Percentiles rank a stretch among this genome's conserved stretches.
Conservation (phyloP, 2,113 vertebrate species). For the Oceanites oceanicus region DNA sequence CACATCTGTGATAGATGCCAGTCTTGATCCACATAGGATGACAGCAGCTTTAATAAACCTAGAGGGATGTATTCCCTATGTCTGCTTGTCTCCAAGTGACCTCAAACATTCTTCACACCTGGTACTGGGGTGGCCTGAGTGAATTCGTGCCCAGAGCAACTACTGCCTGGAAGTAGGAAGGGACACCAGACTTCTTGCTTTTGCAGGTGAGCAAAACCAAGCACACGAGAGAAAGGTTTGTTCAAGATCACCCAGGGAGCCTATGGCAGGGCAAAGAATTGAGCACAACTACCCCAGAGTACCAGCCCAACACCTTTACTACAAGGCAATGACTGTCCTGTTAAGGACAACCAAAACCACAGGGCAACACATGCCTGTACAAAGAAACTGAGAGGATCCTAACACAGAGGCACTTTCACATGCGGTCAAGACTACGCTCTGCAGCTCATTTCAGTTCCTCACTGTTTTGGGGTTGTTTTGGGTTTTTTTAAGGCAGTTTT, state of each 20-base stretch:
- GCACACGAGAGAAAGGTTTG: neutral
- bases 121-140: neutral
- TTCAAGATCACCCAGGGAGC: neutral
- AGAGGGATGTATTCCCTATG: neutral
- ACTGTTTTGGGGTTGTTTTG: neutral
- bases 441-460: neutral
- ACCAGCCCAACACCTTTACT: neutral
- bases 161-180: neutral
- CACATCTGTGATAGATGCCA: accelerated
- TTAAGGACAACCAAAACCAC: neutral
- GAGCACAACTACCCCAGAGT: neutral
- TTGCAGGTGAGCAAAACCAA: neutral
- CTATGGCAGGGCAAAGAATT: neutral
- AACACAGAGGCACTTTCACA: neutral
- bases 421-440: neutral
- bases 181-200: neutral
- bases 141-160: neutral
- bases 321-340: too few species aligned
- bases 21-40: accelerated
- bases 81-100: neutral
- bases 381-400: neutral
- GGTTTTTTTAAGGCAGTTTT: neutral
- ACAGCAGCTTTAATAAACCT: neutral
- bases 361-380: neutral
- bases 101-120: neutral